A percentile compares a stretch with the other conserved stretches of the same genome.
Conservation (phyloP, 1,140 invertebrate genomes). For the Drosophila lacteicornis region DNA sequence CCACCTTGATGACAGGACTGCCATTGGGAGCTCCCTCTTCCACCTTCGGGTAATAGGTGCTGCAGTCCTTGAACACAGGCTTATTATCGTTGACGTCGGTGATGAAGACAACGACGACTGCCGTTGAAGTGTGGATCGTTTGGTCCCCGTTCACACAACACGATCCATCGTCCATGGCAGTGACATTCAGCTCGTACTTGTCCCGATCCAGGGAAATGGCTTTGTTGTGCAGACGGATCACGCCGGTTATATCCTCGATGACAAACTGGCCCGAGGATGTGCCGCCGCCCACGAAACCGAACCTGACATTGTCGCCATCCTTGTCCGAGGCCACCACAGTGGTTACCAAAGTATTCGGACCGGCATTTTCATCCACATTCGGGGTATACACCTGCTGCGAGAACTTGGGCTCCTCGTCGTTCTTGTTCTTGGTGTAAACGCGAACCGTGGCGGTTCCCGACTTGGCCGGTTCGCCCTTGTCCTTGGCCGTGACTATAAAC, state of each 20-base stretch:
- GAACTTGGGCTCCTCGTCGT: conserved; percentile 98
- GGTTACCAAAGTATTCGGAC: conserved; percentile 96
- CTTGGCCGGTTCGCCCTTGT: conserved; percentile 96
- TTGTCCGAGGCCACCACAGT: conserved; percentile 98
- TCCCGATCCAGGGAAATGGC: conserved; percentile 93
- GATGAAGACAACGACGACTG: conserved; percentile 98
- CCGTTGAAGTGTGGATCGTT: conserved; percentile 95
- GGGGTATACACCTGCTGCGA: conserved; percentile 98
- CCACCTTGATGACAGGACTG: conserved; percentile 96
- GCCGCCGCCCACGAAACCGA: conserved; percentile 96
- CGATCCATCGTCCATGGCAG: conserved; percentile 96
- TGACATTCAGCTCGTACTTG: conserved; percentile 97
- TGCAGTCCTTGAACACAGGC: conserved; percentile 96
- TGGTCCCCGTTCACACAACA: conserved; percentile 94
- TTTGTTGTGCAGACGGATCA: conserved; percentile 94
- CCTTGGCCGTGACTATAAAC: conserved; percentile 95
- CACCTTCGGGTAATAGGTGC: conserved; percentile 95
- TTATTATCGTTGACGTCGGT: conserved; percentile 98
- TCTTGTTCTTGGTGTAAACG: conserved; percentile 98
- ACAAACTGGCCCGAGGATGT: conserved; percentile 96
- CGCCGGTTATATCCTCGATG: conserved; percentile 97
- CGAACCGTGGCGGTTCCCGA: conserved; percentile 96
- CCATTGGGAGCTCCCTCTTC: conserved; percentile 96
- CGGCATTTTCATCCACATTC: conserved; percentile 97
- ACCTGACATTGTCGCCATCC: conserved; percentile 97